Conservation (phyloP, 1,140 invertebrate species). For the Harpegnathos saltator region DNA sequence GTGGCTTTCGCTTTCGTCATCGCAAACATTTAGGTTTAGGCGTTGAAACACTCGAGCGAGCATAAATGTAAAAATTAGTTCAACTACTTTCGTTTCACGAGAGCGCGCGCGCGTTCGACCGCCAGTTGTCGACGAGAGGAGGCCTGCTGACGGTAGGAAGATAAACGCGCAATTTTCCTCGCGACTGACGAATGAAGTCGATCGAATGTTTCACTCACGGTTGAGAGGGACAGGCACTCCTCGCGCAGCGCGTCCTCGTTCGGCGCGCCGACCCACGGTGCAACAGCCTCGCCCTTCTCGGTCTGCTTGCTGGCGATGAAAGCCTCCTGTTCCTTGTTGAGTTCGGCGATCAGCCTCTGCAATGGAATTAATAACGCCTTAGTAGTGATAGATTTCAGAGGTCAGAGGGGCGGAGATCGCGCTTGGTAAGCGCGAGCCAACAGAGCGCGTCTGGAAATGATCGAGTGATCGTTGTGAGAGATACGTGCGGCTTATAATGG, state of each 20-base stretch:
- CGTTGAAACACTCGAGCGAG: too few species aligned
- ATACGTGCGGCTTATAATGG: neutral
- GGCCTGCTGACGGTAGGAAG: too few species aligned
- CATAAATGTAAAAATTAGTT: too few species aligned
- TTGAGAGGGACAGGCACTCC: slow-evolving; percentile 97
- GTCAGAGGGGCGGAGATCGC: neutral
- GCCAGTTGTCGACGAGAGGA: too few species aligned
- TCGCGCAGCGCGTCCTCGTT: slow-evolving; percentile 96
- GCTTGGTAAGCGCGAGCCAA: neutral
- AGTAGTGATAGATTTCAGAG: slow-evolving; percentile 5
- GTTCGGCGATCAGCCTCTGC: slow-evolving; percentile 97
- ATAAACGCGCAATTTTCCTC: too few species aligned
- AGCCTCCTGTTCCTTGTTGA: slow-evolving; percentile 98
- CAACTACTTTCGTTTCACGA: too few species aligned
- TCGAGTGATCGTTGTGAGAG: neutral
- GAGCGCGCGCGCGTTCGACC: too few species aligned
- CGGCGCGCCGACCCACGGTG: slow-evolving; percentile 96
- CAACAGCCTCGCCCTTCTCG: slow-evolving; percentile 91
- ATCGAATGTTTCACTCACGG: slow-evolving; percentile 86
- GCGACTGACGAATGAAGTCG: slow-evolving; percentile 31
- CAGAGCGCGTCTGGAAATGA: neutral
- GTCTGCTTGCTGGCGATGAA: slow-evolving; percentile 95
- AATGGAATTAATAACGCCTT: slow-evolving; percentile 73
- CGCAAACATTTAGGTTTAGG: too few species aligned
- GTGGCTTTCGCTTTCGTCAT: too few species aligned